These are phyloP conservation scores for Thera obeliscata DNA, from an alignment of 2,888 invertebrate species.

Conservation along the genomic window DNA sequence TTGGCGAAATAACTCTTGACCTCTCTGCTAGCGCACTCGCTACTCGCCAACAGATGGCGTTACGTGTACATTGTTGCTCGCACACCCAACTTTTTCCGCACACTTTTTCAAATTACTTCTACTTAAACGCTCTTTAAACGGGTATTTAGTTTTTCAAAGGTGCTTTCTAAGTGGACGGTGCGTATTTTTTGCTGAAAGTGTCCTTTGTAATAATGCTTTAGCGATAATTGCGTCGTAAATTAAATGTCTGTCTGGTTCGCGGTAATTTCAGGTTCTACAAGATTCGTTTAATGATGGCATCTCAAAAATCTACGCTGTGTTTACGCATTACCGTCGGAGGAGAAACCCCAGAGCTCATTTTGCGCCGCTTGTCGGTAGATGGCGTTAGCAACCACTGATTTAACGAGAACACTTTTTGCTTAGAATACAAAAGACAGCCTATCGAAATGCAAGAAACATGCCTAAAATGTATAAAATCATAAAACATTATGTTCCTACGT, in stretches of 20 bases:
- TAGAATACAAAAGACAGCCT: not conserved
- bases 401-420: constrained; percentile 2
- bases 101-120: constrained; percentile 73
- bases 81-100: constrained; percentile 68
- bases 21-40: constrained; percentile 63
- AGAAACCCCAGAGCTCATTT: constrained; percentile 21
- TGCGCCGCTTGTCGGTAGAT: constrained; percentile 53
- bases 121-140: constrained; percentile 77
- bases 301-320: constrained; percentile 30
- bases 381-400: constrained; percentile 45
- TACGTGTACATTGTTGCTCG: constrained; percentile 70
- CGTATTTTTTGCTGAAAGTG: constrained; percentile 68
- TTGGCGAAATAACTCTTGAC: constrained; percentile 74
- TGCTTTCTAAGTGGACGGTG: constrained; percentile 78
- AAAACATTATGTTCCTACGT: no score
- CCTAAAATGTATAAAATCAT: constrained; percentile 1
- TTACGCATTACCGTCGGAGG: constrained; percentile 27
- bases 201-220: constrained; percentile 76
- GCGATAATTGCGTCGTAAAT: constrained; percentile 76
- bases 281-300: constrained; percentile 50
- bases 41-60: constrained; percentile 81
- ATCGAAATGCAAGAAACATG: not conserved
- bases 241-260: constrained; percentile 64
- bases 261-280: constrained; percentile 64
- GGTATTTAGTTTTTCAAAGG: constrained; percentile 81